Evolutionary conservation across 2,113 vertebrate species (phyloP).

Genomic region (Arizona elegans): DNA sequence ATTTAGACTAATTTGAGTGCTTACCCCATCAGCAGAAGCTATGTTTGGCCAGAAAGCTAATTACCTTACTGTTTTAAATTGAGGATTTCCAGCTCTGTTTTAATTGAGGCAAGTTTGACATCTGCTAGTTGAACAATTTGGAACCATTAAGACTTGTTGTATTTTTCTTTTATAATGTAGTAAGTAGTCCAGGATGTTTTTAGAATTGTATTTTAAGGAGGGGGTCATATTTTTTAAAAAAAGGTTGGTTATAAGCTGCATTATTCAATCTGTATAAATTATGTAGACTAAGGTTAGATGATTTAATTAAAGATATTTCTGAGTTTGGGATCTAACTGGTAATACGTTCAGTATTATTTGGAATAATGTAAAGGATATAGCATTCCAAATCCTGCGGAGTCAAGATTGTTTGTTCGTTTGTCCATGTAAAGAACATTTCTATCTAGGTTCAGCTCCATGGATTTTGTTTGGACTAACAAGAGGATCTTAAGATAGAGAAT

Average conservation of each 20-base stretch:
- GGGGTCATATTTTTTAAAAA: not conserved
- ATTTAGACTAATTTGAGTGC: conserved; percentile 61
- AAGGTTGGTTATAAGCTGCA: not conserved
- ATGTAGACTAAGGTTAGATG: not conserved
- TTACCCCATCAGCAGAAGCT: conserved; percentile 44
- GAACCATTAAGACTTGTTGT: conserved; percentile 10
- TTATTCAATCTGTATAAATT: not conserved
- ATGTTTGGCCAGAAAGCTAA: conserved; percentile 55
- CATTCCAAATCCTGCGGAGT: not conserved
- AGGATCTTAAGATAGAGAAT: not conserved
- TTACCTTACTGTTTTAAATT: conserved; percentile 58
- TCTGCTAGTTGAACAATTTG: conserved; percentile 45
- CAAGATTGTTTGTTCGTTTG: not conserved
- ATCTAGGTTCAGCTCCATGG: not conserved
- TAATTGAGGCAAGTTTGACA: conserved; percentile 54
- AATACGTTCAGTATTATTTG: not conserved
- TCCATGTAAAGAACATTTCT: not conserved
- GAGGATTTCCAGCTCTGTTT: conserved; percentile 56
- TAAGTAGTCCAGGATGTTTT: not conserved
- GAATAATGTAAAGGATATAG: not conserved
- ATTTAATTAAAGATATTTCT: not conserved
- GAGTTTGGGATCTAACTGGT: not conserved
- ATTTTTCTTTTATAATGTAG: conserved; percentile 8
- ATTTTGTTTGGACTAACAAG: not conserved
- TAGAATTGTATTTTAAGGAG: not conserved